Conservation (phyloP, 2,113 vertebrate genomes). For the Paratilapia polleni region DNA sequence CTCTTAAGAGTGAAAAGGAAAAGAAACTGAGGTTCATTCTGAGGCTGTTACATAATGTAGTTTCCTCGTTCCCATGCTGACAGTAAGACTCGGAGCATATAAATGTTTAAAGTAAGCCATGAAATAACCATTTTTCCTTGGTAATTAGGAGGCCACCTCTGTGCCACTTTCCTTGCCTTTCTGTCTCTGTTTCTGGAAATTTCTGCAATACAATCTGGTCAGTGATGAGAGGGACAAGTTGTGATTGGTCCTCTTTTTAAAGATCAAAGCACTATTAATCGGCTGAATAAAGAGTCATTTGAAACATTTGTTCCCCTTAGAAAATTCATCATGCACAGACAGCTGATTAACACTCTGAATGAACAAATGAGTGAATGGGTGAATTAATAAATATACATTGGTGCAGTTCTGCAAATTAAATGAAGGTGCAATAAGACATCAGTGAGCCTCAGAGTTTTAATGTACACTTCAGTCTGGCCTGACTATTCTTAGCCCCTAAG, state of each 20-base stretch:
- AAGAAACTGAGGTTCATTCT: conserved; percentile 23
- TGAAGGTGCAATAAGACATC: not conserved
- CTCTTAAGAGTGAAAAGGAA: not conserved
- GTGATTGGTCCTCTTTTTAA: conserved; percentile 26
- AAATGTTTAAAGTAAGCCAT: conserved; percentile 63
- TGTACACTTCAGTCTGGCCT: not conserved
- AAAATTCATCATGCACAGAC: conserved; percentile 16
- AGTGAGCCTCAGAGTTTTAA: not conserved
- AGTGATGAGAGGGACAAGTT: conserved; percentile 9
- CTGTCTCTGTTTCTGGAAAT: conserved; percentile 29
- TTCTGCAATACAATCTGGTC: conserved; percentile 15
- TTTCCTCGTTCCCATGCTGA: conserved; percentile 47
- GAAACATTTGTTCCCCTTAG: conserved; percentile 36
- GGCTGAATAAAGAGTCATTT: conserved; percentile 30
- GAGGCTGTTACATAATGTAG: conserved; percentile 57
- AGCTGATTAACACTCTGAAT: conserved; percentile 24
- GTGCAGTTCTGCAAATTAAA: not conserved
- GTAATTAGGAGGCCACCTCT: conserved; percentile 65
- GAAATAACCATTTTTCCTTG: conserved; percentile 62
- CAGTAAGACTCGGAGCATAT: conserved; percentile 44
- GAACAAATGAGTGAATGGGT: not conserved
- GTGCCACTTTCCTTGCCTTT: conserved; percentile 17
- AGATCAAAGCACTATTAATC: conserved; percentile 49
- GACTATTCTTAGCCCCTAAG: not conserved
- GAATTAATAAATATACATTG: not conserved